phyloP scores from a whole-genome alignment of 2,113 vertebrate genomes.

The Aviceda subcristata region DNA sequence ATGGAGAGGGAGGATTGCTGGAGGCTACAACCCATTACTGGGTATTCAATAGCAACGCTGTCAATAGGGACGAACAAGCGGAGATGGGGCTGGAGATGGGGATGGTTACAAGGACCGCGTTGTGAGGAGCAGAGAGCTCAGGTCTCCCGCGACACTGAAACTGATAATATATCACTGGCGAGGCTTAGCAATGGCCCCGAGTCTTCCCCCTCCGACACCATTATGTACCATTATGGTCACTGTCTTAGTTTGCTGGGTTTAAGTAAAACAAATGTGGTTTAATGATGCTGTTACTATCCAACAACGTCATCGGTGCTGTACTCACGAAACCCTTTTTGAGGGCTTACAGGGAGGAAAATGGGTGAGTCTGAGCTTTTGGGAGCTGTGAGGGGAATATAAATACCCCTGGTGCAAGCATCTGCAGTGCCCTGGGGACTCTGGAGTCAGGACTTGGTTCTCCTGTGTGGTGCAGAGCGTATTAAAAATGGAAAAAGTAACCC shows the following conservation, averaged over 20 bases:
- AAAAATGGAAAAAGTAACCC: background rate
- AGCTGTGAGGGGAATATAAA: background rate
- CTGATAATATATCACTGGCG: background rate
- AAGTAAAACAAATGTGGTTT: background rate
- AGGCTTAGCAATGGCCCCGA: rapidly evolving
- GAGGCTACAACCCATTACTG: background rate
- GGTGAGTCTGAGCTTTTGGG: background rate
- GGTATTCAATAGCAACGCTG: background rate
- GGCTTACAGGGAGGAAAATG: background rate
- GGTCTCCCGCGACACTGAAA: background rate
- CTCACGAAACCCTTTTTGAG: background rate
- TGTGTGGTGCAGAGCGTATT: background rate
- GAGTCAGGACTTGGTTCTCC: background rate
- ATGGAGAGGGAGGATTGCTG: background rate
- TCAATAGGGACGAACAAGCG: background rate
- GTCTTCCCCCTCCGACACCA: rapidly evolving
- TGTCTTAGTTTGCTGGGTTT: background rate
- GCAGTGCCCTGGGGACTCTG: background rate
- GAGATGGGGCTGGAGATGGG: background rate
- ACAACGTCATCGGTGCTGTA: rapidly evolving
- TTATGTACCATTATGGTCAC: background rate
- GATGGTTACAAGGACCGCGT: background rate
- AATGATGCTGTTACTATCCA: background rate
- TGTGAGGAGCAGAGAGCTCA: background rate
- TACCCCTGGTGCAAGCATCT: background rate